Evolutionary conservation across 2,888 invertebrate genomes (phyloP), one percentile per base, ranked within the genome.

Genomic region (Dendrolimus pini): DNA sequence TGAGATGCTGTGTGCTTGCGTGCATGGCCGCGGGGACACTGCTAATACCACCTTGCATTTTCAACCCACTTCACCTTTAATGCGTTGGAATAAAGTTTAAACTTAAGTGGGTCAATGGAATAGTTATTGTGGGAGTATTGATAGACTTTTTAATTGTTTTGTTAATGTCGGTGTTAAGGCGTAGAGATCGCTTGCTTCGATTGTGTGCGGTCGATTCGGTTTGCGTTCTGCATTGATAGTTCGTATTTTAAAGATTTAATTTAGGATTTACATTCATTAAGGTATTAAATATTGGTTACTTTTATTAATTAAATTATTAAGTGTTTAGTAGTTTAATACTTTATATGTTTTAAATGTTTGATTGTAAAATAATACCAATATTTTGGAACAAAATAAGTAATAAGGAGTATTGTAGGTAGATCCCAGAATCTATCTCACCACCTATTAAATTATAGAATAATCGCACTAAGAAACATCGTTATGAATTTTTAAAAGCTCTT

Each of bases 111-210:
- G 14, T 54, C 41, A 14, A 54, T 62, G 60, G 52, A 55, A 41
- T 47, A 58, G 6, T 41, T n/a, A 56, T 57, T 69, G 64, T 72
- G 66, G 60, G 62, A 66, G 68, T 72, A 72, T 78, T 79, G 82
- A 83, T 84, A 76, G 82, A 82, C 82, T 86, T 85, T 89, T 90
- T 89, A 89, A 88, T 89, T 89, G 86, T 88, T 76, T 89, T 88
- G 85, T 87, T 85, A 81, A 84, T 82, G 85, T 85, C 86, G 82
- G 82, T 76, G 83, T 86, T 78, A 88, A 89, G 88, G 87, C 89
- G 89, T 88, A 86, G 85, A 89, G 89, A 89, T 89, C 78, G 84
- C 85, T 85, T 83, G 87, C 85, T 81, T 71, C 72, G 89, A 89
- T 89, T 88, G 80, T 80, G 80, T 82, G 80, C 75, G 76, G 82